These are phyloP conservation scores for Daubentonia madagascariensis DNA, from an alignment of 2,113 vertebrate species.

Conservation along the genomic window DNA sequence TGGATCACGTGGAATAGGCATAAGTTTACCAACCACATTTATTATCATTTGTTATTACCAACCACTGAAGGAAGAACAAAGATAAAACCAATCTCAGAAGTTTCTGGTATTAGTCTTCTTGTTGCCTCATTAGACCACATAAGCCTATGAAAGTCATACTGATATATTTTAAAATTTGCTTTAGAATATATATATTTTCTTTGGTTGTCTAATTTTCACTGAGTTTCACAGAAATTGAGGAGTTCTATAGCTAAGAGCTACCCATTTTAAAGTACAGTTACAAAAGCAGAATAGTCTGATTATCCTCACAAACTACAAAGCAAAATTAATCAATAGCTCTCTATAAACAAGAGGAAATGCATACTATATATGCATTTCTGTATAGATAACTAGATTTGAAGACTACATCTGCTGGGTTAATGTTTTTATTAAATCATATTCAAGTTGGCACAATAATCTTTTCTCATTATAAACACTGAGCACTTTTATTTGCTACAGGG, in stretches of 20 bases:
- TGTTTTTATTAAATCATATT: conserved; percentile 75
- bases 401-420: conserved; percentile 47
- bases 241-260: not conserved
- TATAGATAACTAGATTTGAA: conserved; percentile 18
- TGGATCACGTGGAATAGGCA: not conserved
- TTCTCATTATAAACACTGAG: conserved; percentile 69
- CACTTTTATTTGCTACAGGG: conserved; percentile 75
- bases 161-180: not conserved
- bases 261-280: not conserved
- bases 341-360: not conserved
- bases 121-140: not conserved
- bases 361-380: not conserved
- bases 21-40: not conserved
- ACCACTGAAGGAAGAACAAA: not conserved
- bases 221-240: not conserved
- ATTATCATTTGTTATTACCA: not conserved
- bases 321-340: not conserved
- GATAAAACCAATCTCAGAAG: not conserved
- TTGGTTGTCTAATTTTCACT: not conserved
- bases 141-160: not conserved
- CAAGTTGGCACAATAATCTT: conserved; percentile 67
- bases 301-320: not conserved
- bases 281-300: not conserved
- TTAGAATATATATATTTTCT: not conserved
- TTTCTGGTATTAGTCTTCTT: not conserved